Percentiles rank a stretch among this genome's conserved stretches.
Evolutionary conservation across 2,888 invertebrate species (phyloP).

Genomic region (Hyposoter didymator): DNA sequence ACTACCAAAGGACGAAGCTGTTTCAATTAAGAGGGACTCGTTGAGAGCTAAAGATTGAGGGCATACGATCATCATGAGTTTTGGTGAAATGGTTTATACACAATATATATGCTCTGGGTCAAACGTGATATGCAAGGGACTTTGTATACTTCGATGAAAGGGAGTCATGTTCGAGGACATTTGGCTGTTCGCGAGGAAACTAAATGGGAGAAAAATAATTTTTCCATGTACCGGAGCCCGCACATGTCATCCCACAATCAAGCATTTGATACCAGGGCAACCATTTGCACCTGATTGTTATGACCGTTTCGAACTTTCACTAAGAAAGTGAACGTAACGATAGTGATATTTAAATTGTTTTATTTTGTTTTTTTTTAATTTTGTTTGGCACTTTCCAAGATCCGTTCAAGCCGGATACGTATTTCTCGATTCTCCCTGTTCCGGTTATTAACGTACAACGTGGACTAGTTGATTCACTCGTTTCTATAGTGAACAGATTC

Average conservation of each 20-base stretch:
- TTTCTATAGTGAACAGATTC: not conserved
- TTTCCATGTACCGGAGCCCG: conserved; percentile 26
- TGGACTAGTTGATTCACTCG: not conserved
- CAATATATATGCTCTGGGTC: conserved; percentile 33
- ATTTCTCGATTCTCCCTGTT: conserved; percentile 3
- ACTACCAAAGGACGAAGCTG: too few relatives aligned
- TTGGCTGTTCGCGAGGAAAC: conserved; percentile 21
- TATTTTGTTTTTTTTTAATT: conserved; percentile 25
- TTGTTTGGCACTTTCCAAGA: conserved; percentile 47
- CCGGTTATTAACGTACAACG: not conserved
- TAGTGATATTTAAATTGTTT: conserved; percentile 12
- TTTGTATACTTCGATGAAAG: conserved; percentile 59
- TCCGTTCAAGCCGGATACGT: not conserved
- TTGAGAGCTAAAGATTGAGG: too few relatives aligned
- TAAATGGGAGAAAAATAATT: conserved; percentile 22
- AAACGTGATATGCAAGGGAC: conserved; percentile 60
- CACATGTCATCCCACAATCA: conserved; percentile 25
- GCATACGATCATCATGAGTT: not conserved
- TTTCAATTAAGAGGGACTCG: too few relatives aligned
- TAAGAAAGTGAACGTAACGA: not conserved
- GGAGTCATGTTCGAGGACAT: conserved; percentile 46
- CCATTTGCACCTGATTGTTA: not conserved
- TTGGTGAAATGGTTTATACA: conserved; percentile 5
- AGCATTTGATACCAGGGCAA: conserved; percentile 20
- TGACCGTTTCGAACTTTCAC: not conserved